These are phyloP conservation scores for Taphrorychus bicolor DNA, from an alignment of 2,888 invertebrate species.

Conservation along the genomic window DNA sequence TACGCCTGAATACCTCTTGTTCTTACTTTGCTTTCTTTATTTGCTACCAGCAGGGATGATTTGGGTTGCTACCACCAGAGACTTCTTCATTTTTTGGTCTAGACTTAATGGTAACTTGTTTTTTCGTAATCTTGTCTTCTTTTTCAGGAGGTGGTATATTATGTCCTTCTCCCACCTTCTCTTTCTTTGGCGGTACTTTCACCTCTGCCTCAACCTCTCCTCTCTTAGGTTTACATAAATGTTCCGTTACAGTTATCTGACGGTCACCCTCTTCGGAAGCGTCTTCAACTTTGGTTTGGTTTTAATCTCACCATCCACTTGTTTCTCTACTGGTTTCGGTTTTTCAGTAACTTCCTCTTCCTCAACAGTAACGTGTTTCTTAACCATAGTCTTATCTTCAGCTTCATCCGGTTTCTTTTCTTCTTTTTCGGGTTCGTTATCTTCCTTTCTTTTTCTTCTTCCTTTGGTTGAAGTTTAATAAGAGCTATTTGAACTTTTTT, in stretches of 20 bases:
- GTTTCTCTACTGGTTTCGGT: conserved; percentile 56
- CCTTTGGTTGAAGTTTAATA: conserved; percentile 49
- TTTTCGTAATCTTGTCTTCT: conserved; percentile 47
- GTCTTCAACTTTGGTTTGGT: conserved; percentile 48
- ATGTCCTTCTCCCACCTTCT: conserved; percentile 49
- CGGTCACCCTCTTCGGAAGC: conserved; percentile 39
- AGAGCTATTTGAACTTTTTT: no score
- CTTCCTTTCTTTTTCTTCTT: conserved; percentile 8
- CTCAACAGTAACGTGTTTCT: conserved; percentile 47
- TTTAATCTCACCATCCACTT: conserved; percentile 47
- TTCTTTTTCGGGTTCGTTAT: conserved; percentile 33
- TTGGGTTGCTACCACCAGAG: no score
- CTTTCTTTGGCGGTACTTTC: neutral
- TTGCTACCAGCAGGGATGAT: no score
- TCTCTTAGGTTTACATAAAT: conserved; percentile 36
- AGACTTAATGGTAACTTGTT: conserved; percentile 47
- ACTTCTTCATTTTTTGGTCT: conserved; percentile 28
- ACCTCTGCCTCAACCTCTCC: conserved; percentile 29
- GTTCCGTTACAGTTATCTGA: conserved; percentile 47
- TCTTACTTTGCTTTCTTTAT: no score
- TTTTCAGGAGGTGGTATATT: conserved; percentile 62
- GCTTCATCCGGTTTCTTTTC: conserved; percentile 54
- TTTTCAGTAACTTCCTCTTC: conserved; percentile 34
- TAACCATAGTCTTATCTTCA: conserved; percentile 42
- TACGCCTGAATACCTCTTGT: no score